Base-by-base conservation (phyloP, 2,113 vertebrate species). In the Tautogolabrus adspersus region DNA sequence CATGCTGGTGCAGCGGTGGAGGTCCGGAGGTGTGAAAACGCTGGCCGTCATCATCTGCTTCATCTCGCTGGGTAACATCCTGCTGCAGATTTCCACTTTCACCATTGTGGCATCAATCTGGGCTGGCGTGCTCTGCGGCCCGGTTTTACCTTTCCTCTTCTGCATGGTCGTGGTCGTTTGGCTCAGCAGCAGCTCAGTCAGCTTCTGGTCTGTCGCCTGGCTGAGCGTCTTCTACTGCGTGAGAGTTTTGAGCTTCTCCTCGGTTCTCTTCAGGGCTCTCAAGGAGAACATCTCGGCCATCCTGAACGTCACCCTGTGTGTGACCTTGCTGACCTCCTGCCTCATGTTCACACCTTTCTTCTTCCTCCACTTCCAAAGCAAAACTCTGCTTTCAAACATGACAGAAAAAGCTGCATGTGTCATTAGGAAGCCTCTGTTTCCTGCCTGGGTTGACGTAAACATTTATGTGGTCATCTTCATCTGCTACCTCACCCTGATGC, bases 141-240 rank as follows among this genome's bases (percentile, higher is more conserved):
- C 3, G 1, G 38, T 44, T 4, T 15, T 76, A 9, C 66, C 62
- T 5, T 7, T 70, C 18, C 22, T 51, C 37, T 22, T 74, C 46
- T 46, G 59, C 2, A 18, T 10, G 1, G 11, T 77, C 13, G 8
- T 63, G 0, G 82, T 61, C 10, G 15, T 83, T 26, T 85, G 79
- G 85, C 21, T 88, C 65, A 58, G 42, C 40, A 77, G 75, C 76
- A 88, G 78, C 77, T 78, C 59, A 9, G 52, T 77, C 34, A 89
- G 89, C 72, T 88, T 89, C 77, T 87, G 87, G 89, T 72, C 69
- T 8, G 82, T 86, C 1, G 72, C 87, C 22, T 81, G 85, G 83
- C 70, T 86, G n/a, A 86, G 73, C 34, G 47, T 85, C 23, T 60
- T 91, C 62, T 88, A 89, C 77, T 89, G 86, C 46, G 21, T 89